Conservation (phyloP, 2,797 vertebrate species). For the Gila robusta region DNA sequence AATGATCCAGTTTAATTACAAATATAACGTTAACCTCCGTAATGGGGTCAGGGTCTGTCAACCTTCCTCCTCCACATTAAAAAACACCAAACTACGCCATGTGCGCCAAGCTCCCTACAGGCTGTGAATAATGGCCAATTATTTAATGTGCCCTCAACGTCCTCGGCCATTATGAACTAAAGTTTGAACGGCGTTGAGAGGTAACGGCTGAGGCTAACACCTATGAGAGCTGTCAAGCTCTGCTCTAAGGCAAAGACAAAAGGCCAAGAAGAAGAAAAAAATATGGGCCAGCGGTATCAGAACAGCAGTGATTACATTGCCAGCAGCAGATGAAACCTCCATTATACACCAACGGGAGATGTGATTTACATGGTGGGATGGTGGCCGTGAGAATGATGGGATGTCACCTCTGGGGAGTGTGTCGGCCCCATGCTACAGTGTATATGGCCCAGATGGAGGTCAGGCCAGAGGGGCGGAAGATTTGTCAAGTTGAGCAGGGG, state of each 20-base stretch:
- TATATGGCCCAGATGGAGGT: slow-evolving; percentile 10
- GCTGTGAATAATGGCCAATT: slow-evolving; percentile 50
- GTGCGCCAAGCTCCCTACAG: slow-evolving; percentile 36
- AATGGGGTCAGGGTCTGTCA: slow-evolving; percentile 49
- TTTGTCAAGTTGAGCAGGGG: not conserved
- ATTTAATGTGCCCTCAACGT: slow-evolving; percentile 34
- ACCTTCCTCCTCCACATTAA: slow-evolving; percentile 49
- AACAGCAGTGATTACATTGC: slow-evolving; percentile 26
- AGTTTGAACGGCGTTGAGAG: slow-evolving; percentile 7
- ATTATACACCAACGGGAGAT: slow-evolving; percentile 31
- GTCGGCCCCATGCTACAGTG: slow-evolving; percentile 1
- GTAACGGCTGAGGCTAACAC: slow-evolving; percentile 39
- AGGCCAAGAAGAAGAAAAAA: not conserved
- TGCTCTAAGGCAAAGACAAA: slow-evolving; percentile 30
- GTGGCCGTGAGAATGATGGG: not conserved
- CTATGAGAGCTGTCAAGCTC: slow-evolving; percentile 1
- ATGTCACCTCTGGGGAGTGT: slow-evolving; percentile 10
- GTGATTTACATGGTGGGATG: slow-evolving; percentile 21
- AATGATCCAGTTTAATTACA: slow-evolving; percentile 64
- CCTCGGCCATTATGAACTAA: slow-evolving; percentile 32
- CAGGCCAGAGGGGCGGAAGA: slow-evolving; percentile 14
- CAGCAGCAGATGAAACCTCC: slow-evolving; percentile 16
- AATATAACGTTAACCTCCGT: slow-evolving; percentile 63
- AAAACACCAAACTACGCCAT: slow-evolving; percentile 55
- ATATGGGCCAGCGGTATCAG: not conserved